Evolutionary conservation across 2,888 invertebrate species (phyloP).

Genomic region (Ptilodon capucinus): DNA sequence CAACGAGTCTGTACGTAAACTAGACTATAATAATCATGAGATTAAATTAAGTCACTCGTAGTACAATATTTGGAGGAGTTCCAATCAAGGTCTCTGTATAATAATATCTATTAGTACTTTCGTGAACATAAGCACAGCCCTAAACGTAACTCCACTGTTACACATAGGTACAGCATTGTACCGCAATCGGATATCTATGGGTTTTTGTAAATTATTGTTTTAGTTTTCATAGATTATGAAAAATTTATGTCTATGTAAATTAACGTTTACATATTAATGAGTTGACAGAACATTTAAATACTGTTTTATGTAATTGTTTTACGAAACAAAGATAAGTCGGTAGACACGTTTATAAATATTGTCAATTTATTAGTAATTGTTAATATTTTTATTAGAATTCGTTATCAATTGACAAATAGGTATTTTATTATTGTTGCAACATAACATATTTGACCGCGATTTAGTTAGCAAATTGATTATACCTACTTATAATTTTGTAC

Average conservation of each 20-base stretch:
- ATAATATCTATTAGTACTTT: too few relatives aligned
- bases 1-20: background rate
- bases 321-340: background rate
- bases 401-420: too few relatives aligned
- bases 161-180: conserved; percentile 14
- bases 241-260: conserved; percentile 13
- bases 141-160: conserved; percentile 4
- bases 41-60: conserved; percentile 1
- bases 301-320: background rate
- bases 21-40: background rate
- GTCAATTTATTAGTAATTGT: background rate
- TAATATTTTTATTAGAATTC: too few relatives aligned
- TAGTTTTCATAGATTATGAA: conserved; percentile 13
- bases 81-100: too few relatives aligned
- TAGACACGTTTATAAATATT: background rate
- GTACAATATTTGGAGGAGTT: too few relatives aligned
- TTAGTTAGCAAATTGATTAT: too few relatives aligned
- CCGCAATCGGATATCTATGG: conserved; percentile 6
- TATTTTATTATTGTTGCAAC: too few relatives aligned
- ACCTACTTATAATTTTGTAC: too few relatives aligned
- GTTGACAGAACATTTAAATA: conserved; percentile 3
- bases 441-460: too few relatives aligned
- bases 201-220: conserved; percentile 12
- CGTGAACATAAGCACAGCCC: too few relatives aligned
- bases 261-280: conserved; percentile 6